Conservation (phyloP, 2,888 invertebrate species). For the Pediacus dermestoides region DNA sequence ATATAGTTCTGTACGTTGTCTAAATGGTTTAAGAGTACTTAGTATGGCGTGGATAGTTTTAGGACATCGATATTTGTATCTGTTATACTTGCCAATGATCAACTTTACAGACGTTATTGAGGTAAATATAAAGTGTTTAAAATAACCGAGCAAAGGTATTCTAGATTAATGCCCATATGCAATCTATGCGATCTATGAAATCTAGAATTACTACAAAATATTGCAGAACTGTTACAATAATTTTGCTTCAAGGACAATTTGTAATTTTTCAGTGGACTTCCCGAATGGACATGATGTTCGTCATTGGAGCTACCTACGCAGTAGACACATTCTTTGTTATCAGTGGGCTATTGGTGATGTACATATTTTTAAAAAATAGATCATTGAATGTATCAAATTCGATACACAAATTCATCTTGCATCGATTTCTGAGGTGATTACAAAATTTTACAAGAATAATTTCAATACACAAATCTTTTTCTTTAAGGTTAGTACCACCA, state of each 20-base stretch:
- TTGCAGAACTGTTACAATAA: no score
- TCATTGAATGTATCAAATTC: no score
- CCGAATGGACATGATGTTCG: slow-evolving; percentile 47
- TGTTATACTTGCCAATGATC: slow-evolving; percentile 5
- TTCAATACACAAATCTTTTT: no score
- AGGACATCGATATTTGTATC: slow-evolving; percentile 14
- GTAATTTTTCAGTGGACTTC: slow-evolving; percentile 18
- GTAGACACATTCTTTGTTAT: slow-evolving; percentile 62
- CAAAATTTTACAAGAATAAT: slow-evolving; percentile 12
- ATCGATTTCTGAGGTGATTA: slow-evolving; percentile 12
- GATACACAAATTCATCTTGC: slow-evolving; percentile 6
- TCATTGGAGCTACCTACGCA: slow-evolving; percentile 43
- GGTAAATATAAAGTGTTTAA: no score
- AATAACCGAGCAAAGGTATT: no score
- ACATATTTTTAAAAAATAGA: slow-evolving; percentile 26
- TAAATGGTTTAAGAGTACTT: slow-evolving; percentile 48
- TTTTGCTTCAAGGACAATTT: no score
- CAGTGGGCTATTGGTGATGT: slow-evolving; percentile 56
- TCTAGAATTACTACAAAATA: no score
- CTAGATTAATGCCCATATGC: no score
- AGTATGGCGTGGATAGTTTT: slow-evolving; percentile 48
- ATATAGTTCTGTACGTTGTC: slow-evolving; percentile 44
- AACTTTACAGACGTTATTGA: slow-evolving; percentile 4
- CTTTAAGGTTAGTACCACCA: slow-evolving; percentile 25
- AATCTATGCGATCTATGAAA: no score